Percentiles rank a stretch among this genome's conserved stretches.
These are phyloP conservation scores for Macroglossus sobrinus DNA, from an alignment of 2,113 vertebrate genomes.

Conservation along the genomic window DNA sequence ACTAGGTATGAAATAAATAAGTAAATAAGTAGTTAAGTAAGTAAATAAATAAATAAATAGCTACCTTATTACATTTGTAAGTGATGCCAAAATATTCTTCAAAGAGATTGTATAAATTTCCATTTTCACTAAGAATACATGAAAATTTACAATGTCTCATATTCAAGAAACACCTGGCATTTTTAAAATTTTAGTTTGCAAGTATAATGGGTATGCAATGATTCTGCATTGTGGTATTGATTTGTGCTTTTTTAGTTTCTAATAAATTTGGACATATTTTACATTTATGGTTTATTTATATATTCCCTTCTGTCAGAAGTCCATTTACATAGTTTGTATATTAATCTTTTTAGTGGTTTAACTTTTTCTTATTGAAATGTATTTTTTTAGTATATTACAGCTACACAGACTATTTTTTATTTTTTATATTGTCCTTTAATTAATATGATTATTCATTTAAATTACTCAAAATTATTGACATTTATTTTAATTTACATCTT, in stretches of 20 bases:
- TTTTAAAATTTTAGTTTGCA: not conserved
- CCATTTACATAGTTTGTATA: not conserved
- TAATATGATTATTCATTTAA: not conserved
- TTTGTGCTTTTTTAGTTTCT: not conserved
- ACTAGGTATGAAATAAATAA: not conserved
- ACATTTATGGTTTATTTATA: not conserved
- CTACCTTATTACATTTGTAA: not conserved
- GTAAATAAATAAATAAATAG: not conserved
- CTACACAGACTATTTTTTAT: not conserved
- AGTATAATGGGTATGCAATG: not conserved
- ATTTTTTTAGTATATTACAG: not conserved
- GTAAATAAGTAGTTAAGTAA: too few species aligned
- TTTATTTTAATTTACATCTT: not conserved
- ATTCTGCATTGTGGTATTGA: not conserved
- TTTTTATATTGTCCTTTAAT: not conserved
- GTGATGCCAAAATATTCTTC: not conserved
- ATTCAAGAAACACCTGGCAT: not conserved
- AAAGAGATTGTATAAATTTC: not conserved
- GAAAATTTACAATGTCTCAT: not conserved
- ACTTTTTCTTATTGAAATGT: not conserved
- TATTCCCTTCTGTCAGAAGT: not conserved
- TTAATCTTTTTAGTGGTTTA: not conserved
- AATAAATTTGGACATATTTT: not conserved
- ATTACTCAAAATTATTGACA: not conserved
- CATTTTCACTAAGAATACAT: not conserved